These are phyloP conservation scores for Cosmia pyralina DNA, from an alignment of 2,888 invertebrate genomes.

Conservation along the genomic window DNA sequence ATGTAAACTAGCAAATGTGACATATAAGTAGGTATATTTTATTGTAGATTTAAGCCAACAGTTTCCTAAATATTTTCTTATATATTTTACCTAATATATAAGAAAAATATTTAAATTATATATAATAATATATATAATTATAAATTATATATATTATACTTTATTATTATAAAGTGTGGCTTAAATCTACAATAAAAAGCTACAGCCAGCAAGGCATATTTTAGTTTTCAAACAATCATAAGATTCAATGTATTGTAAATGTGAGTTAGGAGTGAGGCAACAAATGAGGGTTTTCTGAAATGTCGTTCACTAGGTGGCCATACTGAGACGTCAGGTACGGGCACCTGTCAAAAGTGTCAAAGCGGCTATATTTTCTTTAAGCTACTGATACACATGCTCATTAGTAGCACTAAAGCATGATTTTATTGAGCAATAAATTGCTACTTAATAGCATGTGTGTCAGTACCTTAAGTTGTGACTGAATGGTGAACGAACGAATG, in stretches of 20 bases:
- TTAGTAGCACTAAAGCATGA: too few species aligned
- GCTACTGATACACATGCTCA: too few species aligned
- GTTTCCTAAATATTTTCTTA: neutral
- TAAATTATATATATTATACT: too few species aligned
- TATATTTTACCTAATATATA: neutral
- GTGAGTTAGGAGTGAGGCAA: conserved; percentile 58
- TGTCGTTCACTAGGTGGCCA: too few species aligned
- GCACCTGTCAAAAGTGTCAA: too few species aligned
- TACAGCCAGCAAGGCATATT: conserved; percentile 28
- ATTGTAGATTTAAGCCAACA: conserved; percentile 40
- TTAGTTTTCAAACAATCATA: conserved; percentile 36
- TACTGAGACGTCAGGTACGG: too few species aligned
- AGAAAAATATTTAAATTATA: too few species aligned
- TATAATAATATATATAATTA: too few species aligned
- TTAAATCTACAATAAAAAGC: conserved; percentile 44
- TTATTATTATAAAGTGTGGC: neutral
- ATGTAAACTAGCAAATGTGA: conserved; percentile 72
- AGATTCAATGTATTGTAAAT: conserved; percentile 32
- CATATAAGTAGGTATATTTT: neutral
- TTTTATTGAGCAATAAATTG: too few species aligned
- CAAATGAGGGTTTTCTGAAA: neutral
- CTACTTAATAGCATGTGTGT: too few species aligned
- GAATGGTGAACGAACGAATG: too few species aligned
- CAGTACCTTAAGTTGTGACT: too few species aligned
- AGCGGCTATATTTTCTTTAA: neutral